phyloP scores from a whole-genome alignment of 1,140 invertebrate species.

The Plutomurus gul region DNA sequence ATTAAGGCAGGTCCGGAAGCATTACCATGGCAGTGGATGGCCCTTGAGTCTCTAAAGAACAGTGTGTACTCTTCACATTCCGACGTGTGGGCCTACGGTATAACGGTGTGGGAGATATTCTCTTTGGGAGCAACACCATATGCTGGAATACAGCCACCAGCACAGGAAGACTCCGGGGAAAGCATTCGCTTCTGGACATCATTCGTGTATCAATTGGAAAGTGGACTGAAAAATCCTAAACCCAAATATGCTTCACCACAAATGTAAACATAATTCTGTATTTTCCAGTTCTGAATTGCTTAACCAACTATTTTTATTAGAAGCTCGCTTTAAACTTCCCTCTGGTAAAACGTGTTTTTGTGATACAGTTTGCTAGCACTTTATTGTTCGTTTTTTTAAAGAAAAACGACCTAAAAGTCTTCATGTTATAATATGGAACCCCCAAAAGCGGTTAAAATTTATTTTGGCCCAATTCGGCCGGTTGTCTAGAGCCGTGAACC shows the following conservation, averaged over 20 bases:
- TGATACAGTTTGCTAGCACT: too few species aligned
- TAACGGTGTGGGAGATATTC: background rate
- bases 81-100: background rate
- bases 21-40: slow-evolving; percentile 57
- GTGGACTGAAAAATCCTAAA: background rate
- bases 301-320: too few species aligned
- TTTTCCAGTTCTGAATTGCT: too few species aligned
- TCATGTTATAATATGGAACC: too few species aligned
- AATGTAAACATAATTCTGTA: background rate
- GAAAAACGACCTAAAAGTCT: too few species aligned
- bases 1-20: background rate
- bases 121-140: background rate
- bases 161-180: too few species aligned
- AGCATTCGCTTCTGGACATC: background rate
- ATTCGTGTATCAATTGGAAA: background rate
- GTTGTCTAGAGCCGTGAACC: too few species aligned
- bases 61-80: slow-evolving; percentile 57
- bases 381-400: too few species aligned
- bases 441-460: too few species aligned
- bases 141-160: slow-evolving; percentile 57
- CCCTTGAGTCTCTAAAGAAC: slow-evolving; percentile 60
- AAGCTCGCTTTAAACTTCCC: too few species aligned
- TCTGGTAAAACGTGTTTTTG: too few species aligned
- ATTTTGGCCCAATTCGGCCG: too few species aligned
- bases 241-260: background rate